A percentile compares a stretch with the other conserved stretches of the same genome.
Evolutionary conservation across 2,888 invertebrate species (phyloP).

Genomic region (Rhagium mordax): DNA sequence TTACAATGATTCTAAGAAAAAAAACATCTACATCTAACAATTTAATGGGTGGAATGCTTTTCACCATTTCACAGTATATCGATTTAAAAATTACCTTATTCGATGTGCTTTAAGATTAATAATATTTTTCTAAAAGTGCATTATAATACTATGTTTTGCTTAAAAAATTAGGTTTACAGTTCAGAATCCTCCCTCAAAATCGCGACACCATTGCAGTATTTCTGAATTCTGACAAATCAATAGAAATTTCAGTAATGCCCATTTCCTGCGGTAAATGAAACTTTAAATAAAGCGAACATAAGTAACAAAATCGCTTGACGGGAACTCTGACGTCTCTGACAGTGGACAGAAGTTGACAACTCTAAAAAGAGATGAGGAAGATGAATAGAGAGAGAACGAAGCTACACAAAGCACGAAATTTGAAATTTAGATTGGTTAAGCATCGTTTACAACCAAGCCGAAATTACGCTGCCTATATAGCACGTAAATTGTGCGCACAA

Average conservation of each 20-base stretch:
- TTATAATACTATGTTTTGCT: slow-evolving; percentile 1
- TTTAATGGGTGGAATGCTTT: no score
- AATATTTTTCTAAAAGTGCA: slow-evolving; percentile 21
- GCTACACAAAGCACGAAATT: no score
- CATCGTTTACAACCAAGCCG: no score
- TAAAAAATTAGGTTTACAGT: neutral
- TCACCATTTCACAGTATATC: no score
- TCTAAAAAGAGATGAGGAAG: neutral
- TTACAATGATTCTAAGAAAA: neutral
- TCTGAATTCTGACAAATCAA: slow-evolving; percentile 45
- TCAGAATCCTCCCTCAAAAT: slow-evolving; percentile 46
- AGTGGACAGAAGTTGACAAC: slow-evolving; percentile 12
- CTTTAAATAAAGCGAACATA: slow-evolving; percentile 35
- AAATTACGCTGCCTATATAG: no score
- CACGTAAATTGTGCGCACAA: no score
- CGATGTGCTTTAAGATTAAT: neutral
- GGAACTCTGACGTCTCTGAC: neutral
- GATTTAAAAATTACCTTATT: slow-evolving; percentile 11
- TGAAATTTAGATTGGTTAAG: no score
- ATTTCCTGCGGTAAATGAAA: slow-evolving; percentile 13
- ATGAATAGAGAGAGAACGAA: neutral
- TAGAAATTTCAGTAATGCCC: slow-evolving; percentile 34
- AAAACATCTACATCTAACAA: neutral
- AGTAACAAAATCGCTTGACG: slow-evolving; percentile 43
- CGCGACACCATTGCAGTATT: slow-evolving; percentile 40